Evolutionary conservation across 2,888 invertebrate genomes (phyloP).

Genomic region (Oscheius onirici): DNA sequence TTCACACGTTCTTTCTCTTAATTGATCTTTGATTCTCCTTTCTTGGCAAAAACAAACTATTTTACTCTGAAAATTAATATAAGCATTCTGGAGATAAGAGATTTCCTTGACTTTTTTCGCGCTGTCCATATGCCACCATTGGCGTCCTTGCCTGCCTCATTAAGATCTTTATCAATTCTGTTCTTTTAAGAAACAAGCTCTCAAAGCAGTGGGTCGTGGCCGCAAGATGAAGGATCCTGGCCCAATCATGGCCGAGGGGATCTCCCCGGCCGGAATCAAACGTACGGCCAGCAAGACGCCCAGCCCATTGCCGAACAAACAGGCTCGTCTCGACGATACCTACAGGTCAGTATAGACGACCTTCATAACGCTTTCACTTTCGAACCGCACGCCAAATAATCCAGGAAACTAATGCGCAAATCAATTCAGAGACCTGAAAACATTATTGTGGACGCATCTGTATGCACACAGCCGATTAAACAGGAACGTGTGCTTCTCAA

Average conservation of each 20-base stretch:
- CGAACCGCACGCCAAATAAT: neutral
- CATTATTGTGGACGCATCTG: neutral
- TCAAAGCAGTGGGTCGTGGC: constrained; percentile 14
- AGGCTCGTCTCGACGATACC: constrained; percentile 11
- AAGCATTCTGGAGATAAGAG: no score
- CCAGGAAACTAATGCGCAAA: neutral
- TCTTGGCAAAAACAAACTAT: neutral
- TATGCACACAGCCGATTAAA: constrained; percentile 1
- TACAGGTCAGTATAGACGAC: constrained; percentile 19
- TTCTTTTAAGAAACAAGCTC: constrained; percentile 20
- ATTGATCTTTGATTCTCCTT: neutral
- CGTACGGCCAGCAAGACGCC: constrained; percentile 28
- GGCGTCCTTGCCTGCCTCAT: neutral
- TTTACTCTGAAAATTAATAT: neutral
- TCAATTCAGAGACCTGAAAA: neutral
- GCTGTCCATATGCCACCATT: neutral
- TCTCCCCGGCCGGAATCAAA: constrained; percentile 4
- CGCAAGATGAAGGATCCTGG: constrained; percentile 31
- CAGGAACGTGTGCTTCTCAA: constrained; percentile 8
- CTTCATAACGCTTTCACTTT: neutral
- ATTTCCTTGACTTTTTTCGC: neutral
- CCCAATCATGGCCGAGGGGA: neutral
- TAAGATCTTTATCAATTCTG: neutral
- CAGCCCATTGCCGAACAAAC: constrained; percentile 13
- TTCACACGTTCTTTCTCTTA: no score